A percentile compares a stretch with the other conserved stretches of the same genome.
These are phyloP conservation scores for Lasiommata megera DNA, from an alignment of 2,888 invertebrate species.

Conservation along the genomic window DNA sequence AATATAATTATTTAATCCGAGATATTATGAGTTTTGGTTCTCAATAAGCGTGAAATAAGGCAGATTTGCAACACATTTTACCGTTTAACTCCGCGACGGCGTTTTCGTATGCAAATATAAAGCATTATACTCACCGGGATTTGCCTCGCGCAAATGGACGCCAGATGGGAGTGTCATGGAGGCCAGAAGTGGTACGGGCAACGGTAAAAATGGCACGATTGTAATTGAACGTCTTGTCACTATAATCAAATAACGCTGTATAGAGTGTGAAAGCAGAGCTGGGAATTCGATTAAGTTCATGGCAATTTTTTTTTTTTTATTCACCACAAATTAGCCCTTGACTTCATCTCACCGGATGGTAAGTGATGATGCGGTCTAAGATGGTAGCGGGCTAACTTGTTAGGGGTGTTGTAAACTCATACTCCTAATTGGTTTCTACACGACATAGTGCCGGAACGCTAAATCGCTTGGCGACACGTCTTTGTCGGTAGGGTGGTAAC, in stretches of 20 bases:
- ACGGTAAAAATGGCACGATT: constrained; percentile 3
- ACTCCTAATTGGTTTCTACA: no score
- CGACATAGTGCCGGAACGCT: no score
- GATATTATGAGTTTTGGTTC: no score
- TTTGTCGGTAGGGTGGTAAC: no score
- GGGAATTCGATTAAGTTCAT: not conserved
- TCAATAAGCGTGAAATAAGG: not conserved
- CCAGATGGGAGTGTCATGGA: constrained; percentile 13
- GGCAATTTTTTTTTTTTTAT: no score
- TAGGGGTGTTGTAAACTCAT: no score
- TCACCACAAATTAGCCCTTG: no score
- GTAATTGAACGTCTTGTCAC: not conserved
- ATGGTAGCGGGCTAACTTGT: no score
- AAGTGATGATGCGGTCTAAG: no score
- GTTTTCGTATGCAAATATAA: constrained; percentile 16
- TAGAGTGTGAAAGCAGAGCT: not conserved
- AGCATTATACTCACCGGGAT: not conserved
- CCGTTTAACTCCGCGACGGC: not conserved
- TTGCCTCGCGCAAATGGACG: constrained; percentile 3
- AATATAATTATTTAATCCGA: no score
- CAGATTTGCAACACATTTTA: constrained; percentile 7
- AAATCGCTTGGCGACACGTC: no score
- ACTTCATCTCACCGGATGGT: no score
- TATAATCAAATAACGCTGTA: not conserved
- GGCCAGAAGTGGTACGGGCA: constrained; percentile 11